phyloP scores from a whole-genome alignment of 2,888 invertebrate genomes.

The Selenia dentaria region DNA sequence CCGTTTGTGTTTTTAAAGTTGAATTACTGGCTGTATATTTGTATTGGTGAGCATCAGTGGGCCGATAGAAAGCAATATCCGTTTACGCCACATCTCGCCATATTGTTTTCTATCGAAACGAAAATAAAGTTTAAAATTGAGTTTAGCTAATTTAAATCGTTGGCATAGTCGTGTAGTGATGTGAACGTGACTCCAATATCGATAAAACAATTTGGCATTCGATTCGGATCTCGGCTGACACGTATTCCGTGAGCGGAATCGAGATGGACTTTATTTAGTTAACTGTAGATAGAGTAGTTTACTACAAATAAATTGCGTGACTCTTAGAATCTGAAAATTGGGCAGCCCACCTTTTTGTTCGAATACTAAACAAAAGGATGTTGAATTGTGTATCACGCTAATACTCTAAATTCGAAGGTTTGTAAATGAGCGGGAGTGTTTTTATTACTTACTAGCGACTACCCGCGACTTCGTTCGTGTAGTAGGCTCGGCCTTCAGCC shows the following conservation, averaged over 20 bases:
- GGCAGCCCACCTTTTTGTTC: too few species aligned
- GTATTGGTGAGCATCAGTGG: constrained; percentile 23
- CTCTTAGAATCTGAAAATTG: constrained; percentile 3
- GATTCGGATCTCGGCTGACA: constrained; percentile 49
- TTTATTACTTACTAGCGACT: too few species aligned
- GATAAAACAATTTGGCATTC: constrained; percentile 49
- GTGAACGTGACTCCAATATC: constrained; percentile 59
- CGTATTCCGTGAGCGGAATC: constrained; percentile 57
- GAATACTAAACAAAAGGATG: too few species aligned
- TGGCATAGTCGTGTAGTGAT: constrained; percentile 48
- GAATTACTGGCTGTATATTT: constrained; percentile 6
- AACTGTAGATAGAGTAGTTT: constrained; percentile 38
- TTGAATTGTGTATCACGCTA: too few species aligned
- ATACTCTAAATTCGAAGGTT: too few species aligned
- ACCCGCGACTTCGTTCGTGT: too few species aligned
- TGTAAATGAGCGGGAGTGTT: too few species aligned
- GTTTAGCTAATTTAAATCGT: constrained; percentile 30
- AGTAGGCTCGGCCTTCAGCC: too few species aligned
- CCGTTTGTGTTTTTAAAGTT: too few species aligned
- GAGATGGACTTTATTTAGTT: constrained; percentile 34
- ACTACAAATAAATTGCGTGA: constrained; percentile 8
- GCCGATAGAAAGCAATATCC: constrained; percentile 40
- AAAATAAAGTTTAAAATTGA: constrained; percentile 29
- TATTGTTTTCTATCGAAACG: constrained; percentile 19
- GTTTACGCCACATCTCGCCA: constrained; percentile 11